Conservation (phyloP, 2,888 invertebrate species). For the Phyllotreta striolata region DNA sequence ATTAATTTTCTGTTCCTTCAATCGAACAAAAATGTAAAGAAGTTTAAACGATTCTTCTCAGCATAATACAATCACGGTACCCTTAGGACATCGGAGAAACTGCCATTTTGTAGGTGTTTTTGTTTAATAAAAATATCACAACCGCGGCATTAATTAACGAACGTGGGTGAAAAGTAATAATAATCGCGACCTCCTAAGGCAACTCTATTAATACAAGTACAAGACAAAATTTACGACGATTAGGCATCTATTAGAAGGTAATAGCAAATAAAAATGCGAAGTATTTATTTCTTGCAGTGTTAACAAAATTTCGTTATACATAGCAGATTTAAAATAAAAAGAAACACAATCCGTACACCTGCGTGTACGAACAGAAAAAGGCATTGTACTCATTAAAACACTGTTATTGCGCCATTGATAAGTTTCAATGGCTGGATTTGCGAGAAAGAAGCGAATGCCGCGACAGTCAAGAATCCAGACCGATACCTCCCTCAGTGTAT, state of each 20-base stretch:
- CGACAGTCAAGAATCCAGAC: conserved; percentile 18
- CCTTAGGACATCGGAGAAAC: conserved; percentile 20
- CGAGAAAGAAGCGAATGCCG: conserved; percentile 16
- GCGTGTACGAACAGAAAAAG: conserved; percentile 7
- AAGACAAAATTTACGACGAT: too few species aligned
- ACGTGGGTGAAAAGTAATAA: conserved; percentile 26
- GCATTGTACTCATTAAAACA: conserved; percentile 14
- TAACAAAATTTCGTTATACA: too few species aligned
- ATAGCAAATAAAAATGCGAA: too few species aligned
- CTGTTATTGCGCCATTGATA: conserved; percentile 7
- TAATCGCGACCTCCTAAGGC: conserved; percentile 23
- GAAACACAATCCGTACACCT: not conserved
- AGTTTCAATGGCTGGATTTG: conserved; percentile 13
- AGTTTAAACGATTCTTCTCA: conserved; percentile 43
- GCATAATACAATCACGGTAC: conserved; percentile 32
- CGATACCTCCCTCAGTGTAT: conserved; percentile 21
- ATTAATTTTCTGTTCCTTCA: too few species aligned
- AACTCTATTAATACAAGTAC: conserved; percentile 20
- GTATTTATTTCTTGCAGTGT: too few species aligned
- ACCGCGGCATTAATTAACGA: conserved; percentile 23
- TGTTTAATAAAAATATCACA: conserved; percentile 24
- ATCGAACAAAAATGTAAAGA: too few species aligned
- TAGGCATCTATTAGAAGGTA: too few species aligned
- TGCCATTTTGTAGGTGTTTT: conserved; percentile 23
- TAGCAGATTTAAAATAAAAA: too few species aligned